Conservation (phyloP, 2,113 vertebrate genomes). For the Columba janthina region DNA sequence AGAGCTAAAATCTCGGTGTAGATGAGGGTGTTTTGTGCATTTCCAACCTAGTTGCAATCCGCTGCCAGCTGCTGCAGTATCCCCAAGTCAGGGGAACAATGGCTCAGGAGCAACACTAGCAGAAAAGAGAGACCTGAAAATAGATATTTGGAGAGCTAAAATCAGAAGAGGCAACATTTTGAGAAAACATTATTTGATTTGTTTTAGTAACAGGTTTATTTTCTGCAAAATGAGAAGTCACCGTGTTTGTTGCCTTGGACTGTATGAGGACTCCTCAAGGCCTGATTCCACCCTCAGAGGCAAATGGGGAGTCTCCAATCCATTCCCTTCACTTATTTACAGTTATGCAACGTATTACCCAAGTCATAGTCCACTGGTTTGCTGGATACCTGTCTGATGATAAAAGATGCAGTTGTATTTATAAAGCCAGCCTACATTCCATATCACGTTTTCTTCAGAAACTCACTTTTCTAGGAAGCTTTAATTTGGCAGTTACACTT, state of each 20-base stretch:
- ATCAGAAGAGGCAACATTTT: background rate
- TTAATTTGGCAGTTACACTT: constrained; percentile 43
- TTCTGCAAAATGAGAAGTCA: background rate
- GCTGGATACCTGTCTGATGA: background rate
- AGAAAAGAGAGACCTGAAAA: constrained; percentile 51
- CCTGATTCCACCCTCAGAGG: background rate
- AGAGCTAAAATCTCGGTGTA: constrained; percentile 67
- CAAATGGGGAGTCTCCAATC: background rate
- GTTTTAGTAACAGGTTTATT: background rate
- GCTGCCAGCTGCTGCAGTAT: constrained; percentile 36
- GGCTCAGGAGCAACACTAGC: background rate
- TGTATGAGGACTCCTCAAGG: background rate
- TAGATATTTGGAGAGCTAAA: constrained; percentile 41
- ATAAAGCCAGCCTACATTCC: background rate
- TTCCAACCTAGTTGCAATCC: constrained; percentile 11
- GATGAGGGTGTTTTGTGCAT: constrained; percentile 53
- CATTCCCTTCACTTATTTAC: background rate
- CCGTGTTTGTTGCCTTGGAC: background rate
- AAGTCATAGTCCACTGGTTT: background rate
- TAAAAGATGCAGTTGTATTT: background rate
- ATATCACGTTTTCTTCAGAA: constrained; percentile 5
- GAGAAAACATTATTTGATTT: background rate
- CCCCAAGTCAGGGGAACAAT: constrained; percentile 7
- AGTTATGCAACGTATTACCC: background rate
- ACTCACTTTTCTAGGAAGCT: background rate